phyloP scores from a whole-genome alignment of 1,140 invertebrate genomes.

The Drosophila busckii region DNA sequence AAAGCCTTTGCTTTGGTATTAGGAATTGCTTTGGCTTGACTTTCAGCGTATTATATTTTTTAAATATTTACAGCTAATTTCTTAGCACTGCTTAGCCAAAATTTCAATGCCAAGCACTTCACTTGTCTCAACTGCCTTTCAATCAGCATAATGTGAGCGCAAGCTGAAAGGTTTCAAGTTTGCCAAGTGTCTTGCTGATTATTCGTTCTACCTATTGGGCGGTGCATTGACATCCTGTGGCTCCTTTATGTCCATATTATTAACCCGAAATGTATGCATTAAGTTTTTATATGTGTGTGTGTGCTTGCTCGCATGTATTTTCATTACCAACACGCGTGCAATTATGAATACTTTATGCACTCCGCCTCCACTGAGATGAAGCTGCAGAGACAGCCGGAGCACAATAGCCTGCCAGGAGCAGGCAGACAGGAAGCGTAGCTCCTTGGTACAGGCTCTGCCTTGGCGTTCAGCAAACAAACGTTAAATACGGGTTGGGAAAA shows the following conservation, averaged over 20 bases:
- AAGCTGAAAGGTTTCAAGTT: constrained; percentile 4
- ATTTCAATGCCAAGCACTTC: constrained; percentile 48
- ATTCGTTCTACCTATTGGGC: background rate
- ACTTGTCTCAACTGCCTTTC: constrained; percentile 50
- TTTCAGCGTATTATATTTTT: background rate
- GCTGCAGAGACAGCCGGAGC: constrained; percentile 20
- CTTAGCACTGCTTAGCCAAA: no score
- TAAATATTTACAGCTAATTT: constrained; percentile 1
- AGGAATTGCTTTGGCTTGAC: no score
- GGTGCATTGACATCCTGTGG: constrained; percentile 1
- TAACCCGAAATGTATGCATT: constrained; percentile 66
- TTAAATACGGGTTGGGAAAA: constrained; percentile 48
- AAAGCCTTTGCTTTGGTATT: constrained; percentile 5
- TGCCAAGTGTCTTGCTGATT: constrained; percentile 26
- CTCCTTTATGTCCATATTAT: constrained; percentile 36
- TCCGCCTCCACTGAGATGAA: constrained; percentile 18
- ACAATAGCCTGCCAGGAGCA: constrained; percentile 41
- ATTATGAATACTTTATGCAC: constrained; percentile 74
- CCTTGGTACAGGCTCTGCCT: no score
- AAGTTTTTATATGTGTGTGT: constrained; percentile 33
- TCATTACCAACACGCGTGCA: constrained; percentile 70
- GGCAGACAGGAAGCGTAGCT: constrained; percentile 46
- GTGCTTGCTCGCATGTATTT: constrained; percentile 51
- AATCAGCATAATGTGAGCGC: constrained; percentile 54
- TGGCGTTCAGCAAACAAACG: constrained; percentile 29